Percentiles rank a stretch among this genome's conserved stretches.
Conservation (phyloP, 2,113 vertebrate species). For the Saimiri boliviensis region DNA sequence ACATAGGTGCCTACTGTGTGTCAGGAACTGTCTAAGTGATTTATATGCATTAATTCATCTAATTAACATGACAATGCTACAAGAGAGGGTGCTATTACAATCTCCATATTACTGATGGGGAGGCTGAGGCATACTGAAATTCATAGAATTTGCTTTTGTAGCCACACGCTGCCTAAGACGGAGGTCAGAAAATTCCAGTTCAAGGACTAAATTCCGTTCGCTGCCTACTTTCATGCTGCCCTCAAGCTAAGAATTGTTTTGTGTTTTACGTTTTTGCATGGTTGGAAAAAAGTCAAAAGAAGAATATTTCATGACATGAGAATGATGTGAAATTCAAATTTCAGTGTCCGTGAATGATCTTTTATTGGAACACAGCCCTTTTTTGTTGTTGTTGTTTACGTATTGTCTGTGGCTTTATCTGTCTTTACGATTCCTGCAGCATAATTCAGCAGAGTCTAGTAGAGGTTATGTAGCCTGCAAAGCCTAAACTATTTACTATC, state of each 20-base stretch:
- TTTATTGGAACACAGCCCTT: background rate
- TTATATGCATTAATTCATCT: background rate
- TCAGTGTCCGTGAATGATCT: background rate
- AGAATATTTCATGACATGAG: background rate
- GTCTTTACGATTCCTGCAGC: background rate
- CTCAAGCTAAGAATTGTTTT: background rate
- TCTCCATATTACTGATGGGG: no score
- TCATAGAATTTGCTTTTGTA: background rate
- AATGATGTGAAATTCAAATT: background rate
- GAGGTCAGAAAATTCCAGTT: background rate
- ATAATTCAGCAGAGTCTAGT: background rate
- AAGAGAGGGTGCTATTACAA: background rate
- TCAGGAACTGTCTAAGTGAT: background rate
- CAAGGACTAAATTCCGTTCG: background rate
- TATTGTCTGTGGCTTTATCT: background rate
- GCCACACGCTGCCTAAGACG: background rate
- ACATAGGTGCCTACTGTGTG: background rate
- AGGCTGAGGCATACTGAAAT: background rate
- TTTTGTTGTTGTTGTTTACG: no score
- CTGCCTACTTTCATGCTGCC: no score
- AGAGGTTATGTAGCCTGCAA: background rate
- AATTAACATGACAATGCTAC: background rate
- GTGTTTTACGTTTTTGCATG: background rate
- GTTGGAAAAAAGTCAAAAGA: background rate
- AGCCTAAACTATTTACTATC: background rate